A percentile compares a stretch with the other conserved stretches of the same genome.
These are phyloP conservation scores for Agriopis marginaria DNA, from an alignment of 2,888 invertebrate genomes.

Conservation along the genomic window DNA sequence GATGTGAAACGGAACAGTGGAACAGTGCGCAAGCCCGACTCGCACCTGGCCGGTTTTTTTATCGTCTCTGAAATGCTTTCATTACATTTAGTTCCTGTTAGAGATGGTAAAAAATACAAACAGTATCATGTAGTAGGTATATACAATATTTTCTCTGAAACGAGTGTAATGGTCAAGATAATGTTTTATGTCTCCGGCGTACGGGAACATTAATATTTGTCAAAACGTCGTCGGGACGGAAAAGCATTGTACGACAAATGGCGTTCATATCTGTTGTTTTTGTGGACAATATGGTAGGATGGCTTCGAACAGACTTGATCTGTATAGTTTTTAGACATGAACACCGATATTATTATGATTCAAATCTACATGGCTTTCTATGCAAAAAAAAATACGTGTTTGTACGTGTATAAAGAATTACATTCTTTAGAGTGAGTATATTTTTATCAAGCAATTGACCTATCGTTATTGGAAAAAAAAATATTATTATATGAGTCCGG, in stretches of 20 bases:
- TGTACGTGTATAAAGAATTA: too few species aligned
- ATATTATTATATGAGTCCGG: too few species aligned
- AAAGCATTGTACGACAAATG: conserved; percentile 51
- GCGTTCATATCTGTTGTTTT: conserved; percentile 51
- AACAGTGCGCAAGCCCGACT: too few species aligned
- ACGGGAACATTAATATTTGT: conserved; percentile 65
- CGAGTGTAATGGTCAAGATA: conserved; percentile 63
- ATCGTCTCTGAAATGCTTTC: too few species aligned
- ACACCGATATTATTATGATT: not conserved
- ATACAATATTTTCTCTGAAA: conserved; percentile 34
- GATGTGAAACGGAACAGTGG: too few species aligned
- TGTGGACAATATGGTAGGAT: conserved; percentile 34
- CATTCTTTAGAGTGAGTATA: too few species aligned
- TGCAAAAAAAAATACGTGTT: not conserved
- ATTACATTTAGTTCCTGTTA: too few species aligned
- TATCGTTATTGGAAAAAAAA: too few species aligned
- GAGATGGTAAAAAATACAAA: too few species aligned
- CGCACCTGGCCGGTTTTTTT: too few species aligned
- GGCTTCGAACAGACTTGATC: not conserved
- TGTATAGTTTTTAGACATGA: not conserved
- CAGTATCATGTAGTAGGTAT: not conserved
- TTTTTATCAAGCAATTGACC: too few species aligned
- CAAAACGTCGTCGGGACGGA: conserved; percentile 58
- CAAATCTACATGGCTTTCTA: not conserved
- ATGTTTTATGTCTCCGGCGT: conserved; percentile 52